Evolutionary conservation across 1,140 invertebrate genomes (phyloP), one percentile per base, ranked within the genome.

Genomic region (Drosophila nigrodunni): DNA sequence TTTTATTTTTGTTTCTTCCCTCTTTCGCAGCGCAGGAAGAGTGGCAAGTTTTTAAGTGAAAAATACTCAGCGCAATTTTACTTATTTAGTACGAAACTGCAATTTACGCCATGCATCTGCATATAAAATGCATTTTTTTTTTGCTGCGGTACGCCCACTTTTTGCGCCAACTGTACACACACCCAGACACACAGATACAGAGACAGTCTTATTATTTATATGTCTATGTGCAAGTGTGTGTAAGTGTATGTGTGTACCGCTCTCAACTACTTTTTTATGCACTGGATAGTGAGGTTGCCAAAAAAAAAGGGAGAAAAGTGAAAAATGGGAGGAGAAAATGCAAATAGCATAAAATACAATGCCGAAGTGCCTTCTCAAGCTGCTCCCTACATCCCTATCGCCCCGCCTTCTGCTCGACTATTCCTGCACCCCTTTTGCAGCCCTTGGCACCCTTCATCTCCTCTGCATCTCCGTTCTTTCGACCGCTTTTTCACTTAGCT

Each of bases 81-180:
- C 89, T 91, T 91, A 91, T 91, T 91, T 91, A 91, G 83, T 88
- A 82, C 79, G 85, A 77, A 89, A 89, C 85, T 89, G 88, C 85
- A 89, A 89, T 89, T 89, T 89, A 87, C 83, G 83, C 83, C 83
- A 80, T 83, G 85, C 83, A 87, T 87, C 83, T 87, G 83, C 83
- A 87, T 87, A 89, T 83, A 89, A 88, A 87, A 87, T 88, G 74
- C 83, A 88, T 83, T 88, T 74, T 37, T 64, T 70, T 88, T 69
- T 55, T 67, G 55, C 70, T 9, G 30, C 50, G 70, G 69, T 85
- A 83, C 83, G 71, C 83, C 80, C 80, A 75, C 65, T 88, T 83
- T 83, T 83, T 89, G 57, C 83, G 49, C 74, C 68, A 72, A 74
- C 74, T 65, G 65, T 59, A 61, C 59, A 70, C 44, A 77, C 11